These are phyloP conservation scores for Macrosiphum euphorbiae DNA, from an alignment of 2,888 invertebrate genomes.

Conservation along the genomic window DNA sequence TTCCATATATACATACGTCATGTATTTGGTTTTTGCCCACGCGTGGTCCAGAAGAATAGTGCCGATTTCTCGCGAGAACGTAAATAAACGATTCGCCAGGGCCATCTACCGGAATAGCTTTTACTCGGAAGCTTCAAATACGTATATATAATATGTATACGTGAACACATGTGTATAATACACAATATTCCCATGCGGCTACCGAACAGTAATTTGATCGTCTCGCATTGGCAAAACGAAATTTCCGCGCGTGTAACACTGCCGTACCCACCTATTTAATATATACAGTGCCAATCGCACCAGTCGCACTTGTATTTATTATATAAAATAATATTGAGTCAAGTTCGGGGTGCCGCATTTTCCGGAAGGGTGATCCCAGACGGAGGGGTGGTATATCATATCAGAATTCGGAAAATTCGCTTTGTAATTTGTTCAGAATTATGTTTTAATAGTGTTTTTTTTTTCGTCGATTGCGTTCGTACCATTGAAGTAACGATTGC, in stretches of 20 bases:
- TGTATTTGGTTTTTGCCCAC: background rate
- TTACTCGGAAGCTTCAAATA: background rate
- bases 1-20: background rate
- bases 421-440: too few relatives aligned
- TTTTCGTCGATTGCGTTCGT: too few relatives aligned
- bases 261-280: background rate
- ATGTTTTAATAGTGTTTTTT: too few relatives aligned
- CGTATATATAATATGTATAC: background rate
- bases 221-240: background rate
- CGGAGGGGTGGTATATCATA: too few relatives aligned
- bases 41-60: background rate
- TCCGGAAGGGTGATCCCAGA: too few relatives aligned
- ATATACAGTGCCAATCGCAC: background rate
- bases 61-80: background rate
- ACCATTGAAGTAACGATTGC: too few relatives aligned
- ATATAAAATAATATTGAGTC: background rate
- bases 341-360: background rate
- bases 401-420: too few relatives aligned
- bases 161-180: background rate
- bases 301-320: background rate
- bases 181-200: background rate
- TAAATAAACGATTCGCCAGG: conserved; percentile 42
- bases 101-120: conserved; percentile 40
- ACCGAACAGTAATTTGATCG: background rate
- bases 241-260: background rate